Base-by-base conservation (phyloP, 2,113 vertebrate species). In the Rhodinocichla rosea region DNA sequence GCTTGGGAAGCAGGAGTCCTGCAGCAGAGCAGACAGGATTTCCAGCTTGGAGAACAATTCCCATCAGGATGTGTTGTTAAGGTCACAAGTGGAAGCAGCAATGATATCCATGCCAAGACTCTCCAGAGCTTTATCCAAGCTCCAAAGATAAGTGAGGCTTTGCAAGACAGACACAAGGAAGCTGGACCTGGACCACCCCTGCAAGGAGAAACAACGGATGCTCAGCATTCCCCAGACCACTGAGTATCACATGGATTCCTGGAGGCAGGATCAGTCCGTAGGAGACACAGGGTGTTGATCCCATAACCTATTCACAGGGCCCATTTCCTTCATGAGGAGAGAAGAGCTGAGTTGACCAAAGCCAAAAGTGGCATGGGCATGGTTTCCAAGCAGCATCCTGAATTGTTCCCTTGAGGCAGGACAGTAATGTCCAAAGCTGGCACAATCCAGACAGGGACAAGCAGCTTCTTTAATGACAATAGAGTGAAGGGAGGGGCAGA, bases 231-330 rank as follows among this genome's bases (percentile, higher is more conserved):
- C 71, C 39, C 7, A 8, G 70, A 15, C 13, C 69, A 44, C 33
- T 0, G 6, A 37, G 35, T 0, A 10, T 52, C 35, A 28, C 2
- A 3, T 0, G 1, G 62, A 20, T 33, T 42, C 0, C 0, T 3
- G 15, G 67, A 87, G n/a, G 40, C 90, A 63, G 37, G 16, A 42
- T 9, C 55, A 67, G 59, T 6, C 71, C 62, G 9, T 3, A 20
- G 70, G 56, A 79, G 30, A 35, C 27, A 11, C 4, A 6, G 50
- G 30, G 15, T 17, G 12, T 7, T 74, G 21, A 52, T 63, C 55
- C 49, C n/a, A 9, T 27, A 4, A 40, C 14, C 18, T 53, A 6
- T 4, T 55, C 22, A 6, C 5, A 4, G 53, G 27, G 33, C 22
- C 5, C 19, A 2, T 33, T 69, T 45, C 73, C 30, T 60, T 26